These are phyloP conservation scores for Helarctos malayanus DNA, from an alignment of 2,797 vertebrate species.

Conservation along the genomic window DNA sequence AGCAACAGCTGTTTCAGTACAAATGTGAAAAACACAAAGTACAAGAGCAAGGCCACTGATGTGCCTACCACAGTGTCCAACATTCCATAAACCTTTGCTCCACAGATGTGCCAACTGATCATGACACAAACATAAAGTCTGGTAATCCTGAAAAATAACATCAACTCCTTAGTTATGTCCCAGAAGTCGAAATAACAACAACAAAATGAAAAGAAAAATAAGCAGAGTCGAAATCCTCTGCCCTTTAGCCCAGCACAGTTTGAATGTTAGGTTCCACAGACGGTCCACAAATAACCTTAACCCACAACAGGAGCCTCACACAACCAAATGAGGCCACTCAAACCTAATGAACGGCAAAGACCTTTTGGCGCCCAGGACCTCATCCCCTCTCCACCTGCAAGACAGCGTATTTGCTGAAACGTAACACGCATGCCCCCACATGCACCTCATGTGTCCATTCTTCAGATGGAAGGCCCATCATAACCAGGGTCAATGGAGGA, in stretches of 20 bases:
- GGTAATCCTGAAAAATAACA: not conserved
- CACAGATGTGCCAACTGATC: no score
- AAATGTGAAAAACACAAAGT: not conserved
- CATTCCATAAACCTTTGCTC: not conserved
- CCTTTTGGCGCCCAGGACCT: not conserved
- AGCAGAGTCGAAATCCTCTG: not conserved
- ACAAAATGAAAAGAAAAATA: not conserved
- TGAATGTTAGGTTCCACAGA: not conserved
- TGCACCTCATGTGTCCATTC: not conserved
- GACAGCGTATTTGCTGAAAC: not conserved
- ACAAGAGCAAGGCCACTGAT: accelerated
- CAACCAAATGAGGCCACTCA: not conserved
- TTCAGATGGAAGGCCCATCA: not conserved
- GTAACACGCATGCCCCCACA: accelerated
- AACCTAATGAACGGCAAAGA: not conserved
- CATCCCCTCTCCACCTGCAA: not conserved
- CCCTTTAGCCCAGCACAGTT: not conserved
- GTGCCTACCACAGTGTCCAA: not conserved
- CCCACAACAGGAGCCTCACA: not conserved
- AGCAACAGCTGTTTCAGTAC: not conserved
- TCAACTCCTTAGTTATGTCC: not conserved
- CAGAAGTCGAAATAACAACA: not conserved
- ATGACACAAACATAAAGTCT: not conserved
- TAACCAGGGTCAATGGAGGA: not conserved
- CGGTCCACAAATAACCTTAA: not conserved